Evolutionary conservation across 1,140 invertebrate species (phyloP), one percentile per base, ranked within the genome.

Genomic region (Xylocopa sonorina): DNA sequence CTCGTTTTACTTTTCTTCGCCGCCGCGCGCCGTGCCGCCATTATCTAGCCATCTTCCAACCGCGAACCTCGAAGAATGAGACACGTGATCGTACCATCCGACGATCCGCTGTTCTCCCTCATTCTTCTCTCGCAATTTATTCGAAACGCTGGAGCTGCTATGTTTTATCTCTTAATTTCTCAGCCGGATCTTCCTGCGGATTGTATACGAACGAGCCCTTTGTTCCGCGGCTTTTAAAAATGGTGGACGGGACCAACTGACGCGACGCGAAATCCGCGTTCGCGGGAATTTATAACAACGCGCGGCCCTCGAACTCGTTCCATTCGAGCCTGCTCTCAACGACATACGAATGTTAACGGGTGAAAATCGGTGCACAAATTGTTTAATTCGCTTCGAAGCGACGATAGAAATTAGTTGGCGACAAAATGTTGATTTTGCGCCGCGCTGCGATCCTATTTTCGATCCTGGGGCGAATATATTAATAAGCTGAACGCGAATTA

Each of bases 1-100:
- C 6, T 58, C 21, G 41, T 62, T 72, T 86, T 72, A 80, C 77
- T 72, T 67, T 66, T 64, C 66, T 24, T 18, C 21, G 62, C 29
- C 75, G 41, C 57, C 73, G 27, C 41, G 50, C 60, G 16, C 50
- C 27, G 50, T 46, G 46, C 50, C n/a, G 43, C 50, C 62, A 41
- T 67, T 67, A 57, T 67, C 50, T 32, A 60, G 29, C 16, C 53
- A 34, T 24, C 18, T 43, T 12, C 24, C n/a, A 12, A 32, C 24
- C 14, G 3, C 27, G 16, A 51, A 27, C 3, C 21, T 32, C 7
- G 24, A 18, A 67, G 18, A n/a, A 34, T 55, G 12, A 3, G 10
- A 18, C 21, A 4, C 14, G 24, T 38, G 6, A 32, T n/a, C 34
- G 27, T 24, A 55, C n/a, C 38, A 16, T 16, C 21, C 1, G 18